These are phyloP conservation scores for Dendroctonus valens DNA, from an alignment of 1,140 invertebrate genomes.

Conservation along the genomic window DNA sequence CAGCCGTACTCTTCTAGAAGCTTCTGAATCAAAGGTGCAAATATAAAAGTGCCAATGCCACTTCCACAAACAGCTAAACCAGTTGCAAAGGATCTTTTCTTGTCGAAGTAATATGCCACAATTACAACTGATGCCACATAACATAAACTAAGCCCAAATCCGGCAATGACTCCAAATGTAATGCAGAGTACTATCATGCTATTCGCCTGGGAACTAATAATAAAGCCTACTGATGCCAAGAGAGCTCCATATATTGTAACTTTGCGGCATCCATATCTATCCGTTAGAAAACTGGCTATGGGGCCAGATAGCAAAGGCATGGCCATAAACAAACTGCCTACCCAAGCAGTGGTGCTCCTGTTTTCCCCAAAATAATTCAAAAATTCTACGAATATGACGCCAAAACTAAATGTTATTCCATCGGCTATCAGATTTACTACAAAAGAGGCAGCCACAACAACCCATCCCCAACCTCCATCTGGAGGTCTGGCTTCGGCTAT, in stretches of 20 bases:
- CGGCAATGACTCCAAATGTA: constrained; percentile 83
- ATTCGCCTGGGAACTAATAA: constrained; percentile 73
- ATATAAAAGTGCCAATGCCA: constrained; percentile 87
- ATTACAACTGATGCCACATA: constrained; percentile 90
- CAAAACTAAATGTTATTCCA: constrained; percentile 85
- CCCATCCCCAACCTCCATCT: constrained; percentile 78
- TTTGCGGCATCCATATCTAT: constrained; percentile 78
- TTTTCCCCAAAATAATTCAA: constrained; percentile 74
- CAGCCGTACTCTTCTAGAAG: constrained; percentile 79
- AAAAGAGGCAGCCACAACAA: constrained; percentile 82
- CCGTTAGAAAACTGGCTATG: constrained; percentile 83
- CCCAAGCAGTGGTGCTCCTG: constrained; percentile 87
- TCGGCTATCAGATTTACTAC: constrained; percentile 90
- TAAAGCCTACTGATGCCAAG: constrained; percentile 75
- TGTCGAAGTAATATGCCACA: constrained; percentile 96
- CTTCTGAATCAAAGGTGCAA: constrained; percentile 80
- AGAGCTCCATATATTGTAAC: constrained; percentile 80
- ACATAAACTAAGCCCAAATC: constrained; percentile 82
- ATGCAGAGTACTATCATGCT: constrained; percentile 78
- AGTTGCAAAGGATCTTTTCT: constrained; percentile 85
- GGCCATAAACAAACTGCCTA: constrained; percentile 86
- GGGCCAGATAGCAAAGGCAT: constrained; percentile 86
- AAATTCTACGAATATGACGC: constrained; percentile 79
- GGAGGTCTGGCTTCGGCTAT: constrained; percentile 66
- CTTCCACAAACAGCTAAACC: constrained; percentile 90